Base-by-base conservation (phyloP, 2,113 vertebrate genomes). In the Brachyistius frenatus region DNA sequence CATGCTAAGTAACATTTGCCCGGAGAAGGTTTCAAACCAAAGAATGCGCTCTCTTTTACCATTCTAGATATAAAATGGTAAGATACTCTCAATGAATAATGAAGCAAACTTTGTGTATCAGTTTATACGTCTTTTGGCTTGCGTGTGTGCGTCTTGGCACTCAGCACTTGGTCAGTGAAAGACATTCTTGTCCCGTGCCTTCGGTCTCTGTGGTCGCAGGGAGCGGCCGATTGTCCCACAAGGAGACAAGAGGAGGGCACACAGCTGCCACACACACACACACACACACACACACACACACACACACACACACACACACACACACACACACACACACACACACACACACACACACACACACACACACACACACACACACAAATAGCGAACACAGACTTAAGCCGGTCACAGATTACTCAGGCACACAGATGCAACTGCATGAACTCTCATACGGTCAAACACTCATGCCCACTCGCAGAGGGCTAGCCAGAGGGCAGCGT, bases 201-300 rank as follows among this genome's bases (percentile, higher is more conserved):
- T 87, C 60, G 84, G 92, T 93, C 89, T 90, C 92, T 93, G 87
- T 91, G 92, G 92, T 89, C 88, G 85, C 91, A 66, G 79, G 80
- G 79, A 88, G 84, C 57, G 62, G 76, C 74, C 73, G 83, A 90
- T 88, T 89, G 88, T 88, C 89, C 88, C 49, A 47, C 67, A 73
- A 72, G 62, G 83, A 66, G 78, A 80, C 84, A 66, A 74, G 77
- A 80, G 86, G 78, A 89, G 88, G 87, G 74, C 72, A 70, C 88
- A 86, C 88, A 93, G 88, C 89, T 90, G 92, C 86, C 80, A 60
- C 83, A 57, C 84, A 89, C 15, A 73, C 69, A 23, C 23, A 23
- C 23, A 23, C 23, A 23, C 23, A 23, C 23, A 74, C 73, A 76
- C 78, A 75, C 44, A 46, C 76, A 66, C 73, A 78, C 76, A 83